Conservation (phyloP, 1,140 invertebrate genomes). For the Trypoxylus dichotomus region DNA sequence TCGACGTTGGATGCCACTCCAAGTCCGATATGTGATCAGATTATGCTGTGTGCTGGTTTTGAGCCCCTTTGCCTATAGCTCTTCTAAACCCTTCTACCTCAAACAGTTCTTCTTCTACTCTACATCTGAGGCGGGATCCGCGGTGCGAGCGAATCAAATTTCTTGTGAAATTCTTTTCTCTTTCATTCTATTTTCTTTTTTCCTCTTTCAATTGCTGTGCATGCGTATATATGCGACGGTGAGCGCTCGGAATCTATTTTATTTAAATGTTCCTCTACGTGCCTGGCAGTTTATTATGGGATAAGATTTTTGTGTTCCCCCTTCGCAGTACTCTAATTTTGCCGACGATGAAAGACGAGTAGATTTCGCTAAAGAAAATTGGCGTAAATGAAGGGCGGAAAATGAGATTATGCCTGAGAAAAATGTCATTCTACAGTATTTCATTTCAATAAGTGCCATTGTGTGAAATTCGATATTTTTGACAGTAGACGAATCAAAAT, state of each 20-base stretch:
- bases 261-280: conserved; percentile 11
- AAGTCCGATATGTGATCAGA: conserved; percentile 53
- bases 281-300: background rate
- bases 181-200: background rate
- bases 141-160: conserved; percentile 7
- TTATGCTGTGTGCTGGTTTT: conserved; percentile 42
- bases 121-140: background rate
- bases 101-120: background rate
- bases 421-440: no score
- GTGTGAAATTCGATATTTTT: no score
- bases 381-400: background rate
- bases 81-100: background rate
- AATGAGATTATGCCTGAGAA: background rate
- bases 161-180: conserved; percentile 24
- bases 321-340: background rate
- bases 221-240: background rate
- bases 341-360: background rate
- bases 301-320: background rate
- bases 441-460: no score
- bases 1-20: conserved; percentile 49
- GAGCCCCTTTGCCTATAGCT: background rate
- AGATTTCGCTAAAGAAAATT: background rate
- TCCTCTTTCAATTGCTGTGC: background rate
- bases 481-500: no score
- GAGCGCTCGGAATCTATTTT: background rate